Conservation (phyloP, 2,888 invertebrate genomes). For the Mimas tiliae region DNA sequence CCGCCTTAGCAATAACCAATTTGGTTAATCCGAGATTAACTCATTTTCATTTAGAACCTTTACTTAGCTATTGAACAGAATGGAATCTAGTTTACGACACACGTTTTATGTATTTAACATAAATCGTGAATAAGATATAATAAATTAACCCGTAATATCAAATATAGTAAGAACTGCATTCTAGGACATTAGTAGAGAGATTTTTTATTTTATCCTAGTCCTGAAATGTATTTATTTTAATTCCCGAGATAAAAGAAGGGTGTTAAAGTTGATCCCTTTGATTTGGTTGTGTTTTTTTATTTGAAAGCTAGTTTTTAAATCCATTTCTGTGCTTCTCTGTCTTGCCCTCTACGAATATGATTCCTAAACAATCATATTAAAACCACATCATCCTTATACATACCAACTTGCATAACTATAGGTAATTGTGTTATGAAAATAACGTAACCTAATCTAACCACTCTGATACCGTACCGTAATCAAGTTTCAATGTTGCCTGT, state of each 20-base stretch:
- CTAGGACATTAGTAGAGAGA: too few relatives aligned
- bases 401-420: neutral
- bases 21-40: slow-evolving; percentile 7
- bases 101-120: neutral
- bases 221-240: too few relatives aligned
- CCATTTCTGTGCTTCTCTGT: too few relatives aligned
- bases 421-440: slow-evolving; percentile 3
- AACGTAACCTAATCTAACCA: neutral
- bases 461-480: neutral
- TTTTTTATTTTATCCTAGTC: too few relatives aligned
- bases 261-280: too few relatives aligned
- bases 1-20: neutral
- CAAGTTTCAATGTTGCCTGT: slow-evolving; percentile 12
- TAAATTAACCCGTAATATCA: neutral
- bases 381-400: too few relatives aligned
- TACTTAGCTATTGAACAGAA: neutral
- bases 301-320: too few relatives aligned
- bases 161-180: too few relatives aligned
- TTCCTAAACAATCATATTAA: too few relatives aligned
- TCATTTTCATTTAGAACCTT: neutral
- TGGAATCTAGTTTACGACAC: neutral
- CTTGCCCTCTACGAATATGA: too few relatives aligned
- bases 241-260: too few relatives aligned
- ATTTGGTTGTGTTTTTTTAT: too few relatives aligned
- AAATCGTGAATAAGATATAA: neutral